Evolutionary conservation across 2,113 vertebrate genomes (phyloP), one percentile per base, ranked within the genome.

Genomic region (Rhipidura dahli): DNA sequence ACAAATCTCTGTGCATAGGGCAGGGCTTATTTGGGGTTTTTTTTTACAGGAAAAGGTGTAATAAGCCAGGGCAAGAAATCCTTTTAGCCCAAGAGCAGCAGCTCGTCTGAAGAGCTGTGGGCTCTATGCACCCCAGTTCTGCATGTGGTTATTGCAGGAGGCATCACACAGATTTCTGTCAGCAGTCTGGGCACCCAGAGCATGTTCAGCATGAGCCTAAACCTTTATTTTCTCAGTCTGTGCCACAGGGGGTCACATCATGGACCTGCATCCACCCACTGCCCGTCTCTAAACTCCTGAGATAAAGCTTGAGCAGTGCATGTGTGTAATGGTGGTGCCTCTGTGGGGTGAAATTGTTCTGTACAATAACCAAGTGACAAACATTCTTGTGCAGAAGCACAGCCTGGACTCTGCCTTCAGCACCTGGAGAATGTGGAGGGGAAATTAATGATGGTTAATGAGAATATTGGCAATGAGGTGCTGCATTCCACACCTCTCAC

Each of bases 221-320:
- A 51, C 31, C 37, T 76, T 40, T 15, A 11, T 61, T 85, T 94
- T 77, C 60, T 15, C 28, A 7, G 23, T 35, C 13, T 5, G 5
- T 83, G 49, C 54, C 15, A 39, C 65, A n/a, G 30, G 40, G 77
- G 33, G 11, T 54, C 66, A 9, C 35, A 12, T 11, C 63, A 30
- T 10, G 60, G 40, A 9, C 20, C n/a, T 80, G 50, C 30, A 22
- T 11, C 53, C 40, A 59, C 6, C 47, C 56, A 27, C 16, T 81
- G 16, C 30, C 30, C 18, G 11, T 37, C 61, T 42, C 51, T 53
- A 9, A 82, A 37, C 27, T 45, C 13, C 31, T 23, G 59, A 39
- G 42, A 4, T 12, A 16, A 35, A 51, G 15, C 24, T 44, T 13
- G 44, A 53, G 33, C 9, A 0, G 2, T 22, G 2, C 6, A 0